These are phyloP conservation scores for Miniopterus natalensis DNA, from an alignment of 2,113 vertebrate genomes.

Conservation along the genomic window DNA sequence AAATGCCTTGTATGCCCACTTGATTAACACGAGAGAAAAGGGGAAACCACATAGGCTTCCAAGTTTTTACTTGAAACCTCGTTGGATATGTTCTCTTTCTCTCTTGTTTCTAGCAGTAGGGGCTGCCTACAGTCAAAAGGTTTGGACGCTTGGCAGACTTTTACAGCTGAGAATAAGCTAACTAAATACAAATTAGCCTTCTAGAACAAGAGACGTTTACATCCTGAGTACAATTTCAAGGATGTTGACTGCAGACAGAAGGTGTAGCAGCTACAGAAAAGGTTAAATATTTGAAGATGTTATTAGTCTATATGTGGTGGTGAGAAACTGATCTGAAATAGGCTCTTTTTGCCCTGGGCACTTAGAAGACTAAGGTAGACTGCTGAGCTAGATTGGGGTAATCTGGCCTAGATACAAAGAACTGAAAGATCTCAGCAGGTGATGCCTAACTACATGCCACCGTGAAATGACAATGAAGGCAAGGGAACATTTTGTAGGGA, in stretches of 20 bases:
- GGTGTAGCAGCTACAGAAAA: not conserved
- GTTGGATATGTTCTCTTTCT: not conserved
- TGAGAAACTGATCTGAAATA: constrained; percentile 47
- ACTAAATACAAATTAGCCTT: constrained; percentile 29
- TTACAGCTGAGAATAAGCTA: not conserved
- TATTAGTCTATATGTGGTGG: constrained; percentile 37
- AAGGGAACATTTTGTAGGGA: not conserved
- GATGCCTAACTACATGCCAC: not conserved
- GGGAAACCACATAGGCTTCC: not conserved
- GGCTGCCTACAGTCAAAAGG: not conserved
- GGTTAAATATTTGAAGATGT: constrained; percentile 58
- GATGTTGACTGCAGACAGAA: not conserved
- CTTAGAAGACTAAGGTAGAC: constrained; percentile 32
- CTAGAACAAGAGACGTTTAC: not conserved
- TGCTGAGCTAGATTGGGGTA: constrained; percentile 34
- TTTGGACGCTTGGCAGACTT: not conserved
- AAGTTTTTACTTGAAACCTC: not conserved
- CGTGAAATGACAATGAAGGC: not conserved
- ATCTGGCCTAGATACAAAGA: constrained; percentile 23
- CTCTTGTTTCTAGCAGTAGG: not conserved
- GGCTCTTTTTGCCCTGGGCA: not conserved
- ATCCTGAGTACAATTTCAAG: not conserved
- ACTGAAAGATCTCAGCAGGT: constrained; percentile 2
- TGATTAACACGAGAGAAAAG: not conserved
- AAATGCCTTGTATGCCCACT: not conserved